Evolutionary conservation across 1,140 invertebrate genomes (phyloP), one percentile per base, ranked within the genome.

Genomic region (Cecropterus lyciades): DNA sequence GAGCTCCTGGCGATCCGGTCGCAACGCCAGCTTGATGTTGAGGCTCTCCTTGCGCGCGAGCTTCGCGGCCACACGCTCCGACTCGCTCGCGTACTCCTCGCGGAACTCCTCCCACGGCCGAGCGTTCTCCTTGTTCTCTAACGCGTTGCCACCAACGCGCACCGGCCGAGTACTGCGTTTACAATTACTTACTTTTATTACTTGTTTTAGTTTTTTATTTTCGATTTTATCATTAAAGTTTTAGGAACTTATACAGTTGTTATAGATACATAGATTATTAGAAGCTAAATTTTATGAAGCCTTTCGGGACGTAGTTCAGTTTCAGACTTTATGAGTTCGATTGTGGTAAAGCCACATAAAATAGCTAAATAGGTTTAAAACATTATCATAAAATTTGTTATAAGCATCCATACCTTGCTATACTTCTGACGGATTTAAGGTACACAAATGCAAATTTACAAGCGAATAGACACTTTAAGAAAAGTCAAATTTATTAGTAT

Each of bases 1-100:
- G 60, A 99, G 94, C 91, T 99, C 98, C 92, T 99, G 97, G 57
- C 96, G 94, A 85, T 98, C 96, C 5, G 98, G 98, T 64, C 98
- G 94, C 68, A 99, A 94, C 72, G 97, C 96, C 67, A 99, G 93
- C 90, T 99, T 99, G 79, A 98, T 92, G 55, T 98, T 98, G 74
- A 99, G 93, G 84, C 98, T 99, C 91, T 99, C 98, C 89, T 99
- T 98, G 46, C 98, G 94, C 49, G 98, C 97, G 66, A 99, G 96
- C 93, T 99, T 99, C 48, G 97, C 95, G 73, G 97, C 97, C 69
- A 98, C 91, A 68, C 95, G 94, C 53, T 93, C 89, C 8, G 85
- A 89, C 67, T 93, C 93, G 62, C 84, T 92, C 15, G 91, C 77
- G 70, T 92, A 85, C n/a, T 95, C 95, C 65, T 94, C 94, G 66